Evolutionary conservation across 2,888 invertebrate genomes (phyloP), one percentile per base, ranked within the genome.

Genomic region (Marronus borbonicus): DNA sequence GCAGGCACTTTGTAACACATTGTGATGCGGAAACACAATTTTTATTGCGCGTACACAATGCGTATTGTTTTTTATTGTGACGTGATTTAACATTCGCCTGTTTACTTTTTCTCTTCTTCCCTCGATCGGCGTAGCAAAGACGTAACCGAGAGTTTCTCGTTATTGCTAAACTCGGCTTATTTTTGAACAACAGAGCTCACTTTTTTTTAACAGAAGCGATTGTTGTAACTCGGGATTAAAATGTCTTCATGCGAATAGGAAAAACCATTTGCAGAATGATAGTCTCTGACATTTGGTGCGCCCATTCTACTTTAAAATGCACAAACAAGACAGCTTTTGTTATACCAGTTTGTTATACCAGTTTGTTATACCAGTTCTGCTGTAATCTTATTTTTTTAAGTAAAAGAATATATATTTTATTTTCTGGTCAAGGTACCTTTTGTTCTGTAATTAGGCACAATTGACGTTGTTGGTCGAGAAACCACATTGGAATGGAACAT

Each of bases 1-100:
- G 69, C 76, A 60, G 80, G 80, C 78, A 79, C 78, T 80, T 81
- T 77, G 69, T 78, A 79, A 79, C 80, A 81, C 80, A 82, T 82
- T 81, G 80, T 79, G 80, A 78, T 78, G 78, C 81, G 80, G 81
- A 81, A 82, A 74, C 72, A 74, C 72, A 74, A 74, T 60, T 74
- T 74, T 74, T 74, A 74, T 74, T 60, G 44, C 72, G 72, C 72
- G 72, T 74, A 60, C 72, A 74, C 60, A 74, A 74, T 74, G 62
- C 72, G 72, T 74, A 74, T 74, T 74, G 72, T 74, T 62, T 74
- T 74, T 74, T 74, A 74, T 74, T 74, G 72, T 31, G 72, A 60
- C 60, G 72, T 74, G 72, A 74, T 74, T 74, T 74, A 62, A 74
- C 72, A 60, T 74, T 74, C 55, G 55, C 58, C 55, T 12, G 72